Conservation (phyloP, 2,113 vertebrate species). For the Mola mola region DNA sequence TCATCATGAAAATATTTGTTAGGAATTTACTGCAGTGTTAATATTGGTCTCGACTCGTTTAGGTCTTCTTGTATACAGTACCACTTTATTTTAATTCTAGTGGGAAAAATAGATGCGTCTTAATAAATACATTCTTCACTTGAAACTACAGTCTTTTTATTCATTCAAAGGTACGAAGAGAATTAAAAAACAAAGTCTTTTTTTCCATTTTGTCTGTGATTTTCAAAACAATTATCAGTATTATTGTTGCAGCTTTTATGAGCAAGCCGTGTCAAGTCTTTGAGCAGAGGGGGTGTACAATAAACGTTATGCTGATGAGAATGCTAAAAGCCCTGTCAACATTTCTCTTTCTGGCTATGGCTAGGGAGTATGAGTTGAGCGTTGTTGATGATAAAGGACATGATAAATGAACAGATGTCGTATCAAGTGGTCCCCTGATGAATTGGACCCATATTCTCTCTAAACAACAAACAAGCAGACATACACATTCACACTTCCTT, state of each 20-base stretch:
- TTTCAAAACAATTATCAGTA: background rate
- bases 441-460: conserved; percentile 19
- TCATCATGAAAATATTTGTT: too few relatives aligned
- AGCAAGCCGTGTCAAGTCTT: conserved; percentile 12
- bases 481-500: conserved; percentile 8
- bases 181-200: too few relatives aligned
- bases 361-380: conserved; percentile 14
- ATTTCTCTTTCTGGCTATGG: conserved; percentile 10
- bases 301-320: conserved; percentile 22
- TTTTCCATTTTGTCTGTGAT: background rate
- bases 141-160: too few relatives aligned
- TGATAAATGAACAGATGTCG: conserved; percentile 52
- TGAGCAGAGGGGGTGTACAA: background rate
- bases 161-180: too few relatives aligned
- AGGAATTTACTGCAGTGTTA: too few relatives aligned
- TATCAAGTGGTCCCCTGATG: conserved; percentile 43
- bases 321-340: conserved; percentile 30
- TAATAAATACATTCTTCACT: too few relatives aligned
- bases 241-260: conserved; percentile 18
- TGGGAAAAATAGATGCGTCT: too few relatives aligned
- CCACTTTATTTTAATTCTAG: too few relatives aligned
- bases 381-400: conserved; percentile 50
- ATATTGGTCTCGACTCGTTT: too few relatives aligned
- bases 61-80: too few relatives aligned
- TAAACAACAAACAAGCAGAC: conserved; percentile 10